These are phyloP conservation scores for Brachionus paranguensis DNA, from an alignment of 1,140 invertebrate species.

Conservation along the genomic window DNA sequence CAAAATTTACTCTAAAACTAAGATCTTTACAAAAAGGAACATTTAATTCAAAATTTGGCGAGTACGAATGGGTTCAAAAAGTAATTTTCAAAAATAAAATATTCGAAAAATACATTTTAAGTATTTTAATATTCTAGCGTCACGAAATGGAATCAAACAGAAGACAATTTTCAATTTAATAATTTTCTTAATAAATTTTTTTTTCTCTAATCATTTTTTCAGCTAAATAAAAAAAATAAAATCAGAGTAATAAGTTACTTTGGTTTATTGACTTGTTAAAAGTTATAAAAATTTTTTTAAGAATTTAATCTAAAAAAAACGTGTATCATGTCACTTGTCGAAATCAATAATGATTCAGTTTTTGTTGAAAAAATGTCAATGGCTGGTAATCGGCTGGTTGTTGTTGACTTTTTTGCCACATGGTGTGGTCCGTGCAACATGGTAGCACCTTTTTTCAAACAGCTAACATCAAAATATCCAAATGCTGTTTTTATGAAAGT, in stretches of 20 bases:
- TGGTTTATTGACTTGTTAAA: neutral
- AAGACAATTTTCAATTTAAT: conserved; percentile 80
- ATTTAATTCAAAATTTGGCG: conserved; percentile 89
- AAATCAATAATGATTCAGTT: neutral
- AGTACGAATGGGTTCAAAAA: conserved; percentile 93
- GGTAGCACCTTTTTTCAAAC: conserved; percentile 82
- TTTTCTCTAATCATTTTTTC: neutral
- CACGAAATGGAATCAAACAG: conserved; percentile 84
- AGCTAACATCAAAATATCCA: conserved; percentile 74
- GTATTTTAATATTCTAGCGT: conserved; percentile 55
- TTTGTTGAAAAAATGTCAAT: conserved; percentile 63
- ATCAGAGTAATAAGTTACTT: neutral
- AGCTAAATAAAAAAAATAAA: neutral
- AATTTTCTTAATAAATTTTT: conserved; percentile 46
- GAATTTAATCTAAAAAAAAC: neutral
- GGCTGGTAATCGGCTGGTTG: conserved; percentile 77
- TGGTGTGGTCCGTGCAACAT: conserved; percentile 83
- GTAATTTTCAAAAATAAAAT: conserved; percentile 53
- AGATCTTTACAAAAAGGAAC: conserved; percentile 88
- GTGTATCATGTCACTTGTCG: neutral
- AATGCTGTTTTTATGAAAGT: conserved; percentile 88
- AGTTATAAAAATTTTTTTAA: neutral
- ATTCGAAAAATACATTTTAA: conserved; percentile 51
- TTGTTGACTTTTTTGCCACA: conserved; percentile 73
- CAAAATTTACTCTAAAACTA: conserved; percentile 86